Base-by-base conservation (phyloP, 1,140 invertebrate genomes). In the Ceratina australensis region DNA sequence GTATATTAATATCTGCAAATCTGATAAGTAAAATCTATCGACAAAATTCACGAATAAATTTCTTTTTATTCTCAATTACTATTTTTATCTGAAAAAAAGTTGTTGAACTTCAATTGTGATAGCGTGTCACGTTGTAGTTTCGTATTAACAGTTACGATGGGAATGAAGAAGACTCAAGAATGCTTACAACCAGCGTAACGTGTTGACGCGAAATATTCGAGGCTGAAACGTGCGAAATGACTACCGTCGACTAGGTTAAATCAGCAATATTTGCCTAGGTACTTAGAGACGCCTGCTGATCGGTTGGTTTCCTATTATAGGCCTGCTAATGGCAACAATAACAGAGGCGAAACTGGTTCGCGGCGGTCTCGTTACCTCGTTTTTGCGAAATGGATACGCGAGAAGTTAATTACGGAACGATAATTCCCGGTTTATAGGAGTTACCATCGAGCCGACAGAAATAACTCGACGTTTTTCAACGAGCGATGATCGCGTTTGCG, bases 331-430 rank as follows among this genome's bases (percentile, higher is more conserved):
- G 5, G 49, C 49, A 20, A 67, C 65, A 50, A 52, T 67, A 52
- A 67, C 15, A 28, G 24, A 52, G 8, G n/a, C 49, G 4, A 26
- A 52, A 67, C 47, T 67, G 49, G 65, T 67, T 67, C 42, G 24
- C 22, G 8, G 7, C 10, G 13, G 22, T 42, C 33, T 42, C 1
- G 8, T 65, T 50, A n/a, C 47, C 20, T 3, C 3, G 42, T 10
- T 66, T 66, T 50, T 66, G 33, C 64, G 65, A 67, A 67, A 28
- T 24, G 16, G 3, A 28, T 20, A 24, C 15, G 49, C 16, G 12
- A 52, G 7, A 67, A 28, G 47, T 28, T 67, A 50, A 67, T 67
- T 67, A 54, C 22, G 52, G 65, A 52, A 12, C 65, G 10, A 52
- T 28, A 67, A 67, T 20, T 52, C 18, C 15, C 7, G 13, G 13